Evolutionary conservation across 2,797 vertebrate genomes (phyloP).

Genomic region (Coregonus sp.): DNA sequence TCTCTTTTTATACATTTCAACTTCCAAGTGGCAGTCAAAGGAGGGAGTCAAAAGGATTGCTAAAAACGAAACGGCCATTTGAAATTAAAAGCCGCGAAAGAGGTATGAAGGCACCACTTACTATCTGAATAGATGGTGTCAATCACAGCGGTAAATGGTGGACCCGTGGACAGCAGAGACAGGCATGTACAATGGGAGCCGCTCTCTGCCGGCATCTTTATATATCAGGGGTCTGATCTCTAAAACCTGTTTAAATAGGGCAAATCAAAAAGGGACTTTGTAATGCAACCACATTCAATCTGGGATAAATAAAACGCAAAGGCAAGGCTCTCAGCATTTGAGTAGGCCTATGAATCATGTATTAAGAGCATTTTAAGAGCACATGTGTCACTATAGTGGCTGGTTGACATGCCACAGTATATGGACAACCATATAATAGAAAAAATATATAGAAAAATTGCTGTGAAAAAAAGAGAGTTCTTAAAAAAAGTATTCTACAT

Average conservation of each 20-base stretch:
- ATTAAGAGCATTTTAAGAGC: constrained; percentile 24
- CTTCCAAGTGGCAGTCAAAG: constrained; percentile 80
- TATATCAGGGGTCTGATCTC: constrained; percentile 75
- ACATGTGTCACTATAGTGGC: constrained; percentile 27
- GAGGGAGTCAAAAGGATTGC: constrained; percentile 74
- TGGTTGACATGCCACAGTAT: constrained; percentile 32
- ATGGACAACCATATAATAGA: neutral
- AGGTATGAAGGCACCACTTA: constrained; percentile 84
- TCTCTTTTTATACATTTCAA: constrained; percentile 81
- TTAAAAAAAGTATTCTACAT: neutral
- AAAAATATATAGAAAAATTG: constrained; percentile 1
- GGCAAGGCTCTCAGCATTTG: constrained; percentile 28
- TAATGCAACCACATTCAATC: constrained; percentile 60
- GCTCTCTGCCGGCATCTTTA: constrained; percentile 56
- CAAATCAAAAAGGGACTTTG: constrained; percentile 64
- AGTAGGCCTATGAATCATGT: constrained; percentile 6
- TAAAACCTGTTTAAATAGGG: constrained; percentile 76
- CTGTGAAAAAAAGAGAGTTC: neutral
- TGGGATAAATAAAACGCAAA: constrained; percentile 62
- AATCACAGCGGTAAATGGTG: constrained; percentile 78
- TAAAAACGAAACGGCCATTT: constrained; percentile 84
- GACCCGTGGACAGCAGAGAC: constrained; percentile 52
- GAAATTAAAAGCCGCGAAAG: constrained; percentile 87
- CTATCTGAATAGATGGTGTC: constrained; percentile 83
- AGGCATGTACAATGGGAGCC: constrained; percentile 64